These are phyloP conservation scores for Meloidogyne floridensis DNA, from an alignment of 1,140 invertebrate species.

Conservation along the genomic window DNA sequence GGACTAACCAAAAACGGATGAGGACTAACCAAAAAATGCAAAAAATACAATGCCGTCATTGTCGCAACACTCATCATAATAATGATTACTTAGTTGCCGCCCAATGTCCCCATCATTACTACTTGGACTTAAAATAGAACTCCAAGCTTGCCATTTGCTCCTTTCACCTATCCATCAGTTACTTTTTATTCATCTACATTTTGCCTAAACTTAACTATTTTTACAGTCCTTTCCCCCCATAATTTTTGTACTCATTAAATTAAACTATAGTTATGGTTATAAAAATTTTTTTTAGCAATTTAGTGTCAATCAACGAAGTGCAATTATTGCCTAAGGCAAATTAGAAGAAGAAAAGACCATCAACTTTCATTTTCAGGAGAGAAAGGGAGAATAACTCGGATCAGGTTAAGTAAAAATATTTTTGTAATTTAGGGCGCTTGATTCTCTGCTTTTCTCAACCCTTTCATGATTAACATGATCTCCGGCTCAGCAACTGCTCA, in stretches of 20 bases:
- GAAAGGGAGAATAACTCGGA: neutral
- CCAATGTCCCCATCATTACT: neutral
- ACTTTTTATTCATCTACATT: neutral
- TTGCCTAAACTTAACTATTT: neutral
- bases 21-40: neutral
- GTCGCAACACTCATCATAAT: conserved; percentile 6
- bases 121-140: neutral
- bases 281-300: too few relatives aligned
- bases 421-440: neutral
- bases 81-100: neutral
- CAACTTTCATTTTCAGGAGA: neutral
- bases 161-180: neutral
- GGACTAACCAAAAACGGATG: neutral
- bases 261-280: too few relatives aligned
- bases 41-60: neutral
- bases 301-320: neutral
- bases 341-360: neutral
- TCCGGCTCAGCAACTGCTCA: neutral
- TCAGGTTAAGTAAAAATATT: neutral
- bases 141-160: neutral
- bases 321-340: neutral
- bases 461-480: neutral
- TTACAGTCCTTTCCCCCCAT: neutral
- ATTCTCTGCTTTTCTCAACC: too few relatives aligned
- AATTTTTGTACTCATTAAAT: too few relatives aligned